Evolutionary conservation across 2,888 invertebrate species (phyloP).

Genomic region (Nomada flava): DNA sequence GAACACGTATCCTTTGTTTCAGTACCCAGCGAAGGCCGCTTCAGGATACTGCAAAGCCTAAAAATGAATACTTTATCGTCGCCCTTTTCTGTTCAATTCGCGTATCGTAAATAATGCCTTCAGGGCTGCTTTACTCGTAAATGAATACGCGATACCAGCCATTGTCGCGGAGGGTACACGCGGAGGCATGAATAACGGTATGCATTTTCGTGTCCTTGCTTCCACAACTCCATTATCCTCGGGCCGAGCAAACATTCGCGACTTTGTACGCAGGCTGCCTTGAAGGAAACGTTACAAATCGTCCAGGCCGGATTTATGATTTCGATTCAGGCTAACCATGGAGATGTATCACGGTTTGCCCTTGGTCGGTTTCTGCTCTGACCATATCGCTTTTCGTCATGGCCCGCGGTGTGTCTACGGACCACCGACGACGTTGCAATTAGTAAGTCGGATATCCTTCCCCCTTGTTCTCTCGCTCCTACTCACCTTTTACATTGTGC

Average conservation of each 20-base stretch:
- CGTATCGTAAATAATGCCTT: slow-evolving; percentile 11
- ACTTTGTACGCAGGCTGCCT: slow-evolving; percentile 16
- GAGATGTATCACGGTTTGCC: slow-evolving; percentile 60
- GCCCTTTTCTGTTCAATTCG: background rate
- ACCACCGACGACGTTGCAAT: slow-evolving; percentile 81
- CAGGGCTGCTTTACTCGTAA: background rate
- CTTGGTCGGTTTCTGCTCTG: slow-evolving; percentile 61
- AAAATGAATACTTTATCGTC: slow-evolving; percentile 3
- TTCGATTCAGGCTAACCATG: slow-evolving; percentile 64
- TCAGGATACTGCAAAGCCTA: too few species aligned
- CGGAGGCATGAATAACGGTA: slow-evolving; percentile 32
- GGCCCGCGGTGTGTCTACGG: slow-evolving; percentile 72
- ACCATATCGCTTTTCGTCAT: slow-evolving; percentile 80
- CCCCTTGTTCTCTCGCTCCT: slow-evolving; percentile 58
- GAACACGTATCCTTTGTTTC: too few species aligned
- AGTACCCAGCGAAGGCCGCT: background rate
- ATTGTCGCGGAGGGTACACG: slow-evolving; percentile 5
- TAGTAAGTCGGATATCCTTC: slow-evolving; percentile 80
- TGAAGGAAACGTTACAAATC: slow-evolving; percentile 48
- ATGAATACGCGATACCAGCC: slow-evolving; percentile 4
- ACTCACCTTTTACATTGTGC: slow-evolving; percentile 51
- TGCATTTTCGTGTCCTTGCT: slow-evolving; percentile 23
- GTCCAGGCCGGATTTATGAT: slow-evolving; percentile 65
- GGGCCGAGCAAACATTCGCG: background rate
- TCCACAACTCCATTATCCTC: slow-evolving; percentile 12